Evolutionary conservation across 2,888 invertebrate species (phyloP).

Genomic region (Drepanosiphum platanoidis): DNA sequence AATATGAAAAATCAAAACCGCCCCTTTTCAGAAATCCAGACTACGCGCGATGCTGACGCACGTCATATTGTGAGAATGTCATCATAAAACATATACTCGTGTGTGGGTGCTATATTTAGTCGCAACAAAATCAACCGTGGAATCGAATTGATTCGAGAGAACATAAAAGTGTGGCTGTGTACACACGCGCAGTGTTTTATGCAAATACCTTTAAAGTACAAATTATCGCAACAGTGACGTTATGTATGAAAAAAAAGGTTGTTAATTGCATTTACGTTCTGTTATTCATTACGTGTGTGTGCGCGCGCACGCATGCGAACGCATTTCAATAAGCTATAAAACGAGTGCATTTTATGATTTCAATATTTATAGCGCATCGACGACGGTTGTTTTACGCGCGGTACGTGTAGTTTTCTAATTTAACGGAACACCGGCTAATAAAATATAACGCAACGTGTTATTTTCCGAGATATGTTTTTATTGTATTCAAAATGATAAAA

Average conservation of each 20-base stretch:
- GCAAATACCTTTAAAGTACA: not conserved
- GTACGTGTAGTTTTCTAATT: not conserved
- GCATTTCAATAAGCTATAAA: not conserved
- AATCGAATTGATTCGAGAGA: not conserved
- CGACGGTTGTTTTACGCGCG: not conserved
- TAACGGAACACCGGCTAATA: not conserved
- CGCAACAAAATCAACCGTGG: no score
- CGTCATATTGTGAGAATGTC: not conserved
- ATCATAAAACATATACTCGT: not conserved
- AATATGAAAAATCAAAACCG: no score
- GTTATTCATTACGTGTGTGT: not conserved
- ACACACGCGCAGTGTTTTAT: not conserved
- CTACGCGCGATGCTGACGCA: no score
- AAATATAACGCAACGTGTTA: not conserved
- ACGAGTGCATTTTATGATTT: not conserved
- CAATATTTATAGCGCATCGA: constrained; percentile 2
- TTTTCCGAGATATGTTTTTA: not conserved
- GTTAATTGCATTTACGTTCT: not conserved
- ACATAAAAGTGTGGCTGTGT: not conserved
- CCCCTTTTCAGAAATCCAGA: no score
- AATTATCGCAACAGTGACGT: not conserved
- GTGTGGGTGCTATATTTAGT: no score
- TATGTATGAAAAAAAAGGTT: not conserved
- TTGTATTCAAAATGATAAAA: no score
- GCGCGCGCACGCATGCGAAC: not conserved